Base-by-base conservation (phyloP, 1,140 invertebrate genomes). In the Penaeus japonicus region DNA sequence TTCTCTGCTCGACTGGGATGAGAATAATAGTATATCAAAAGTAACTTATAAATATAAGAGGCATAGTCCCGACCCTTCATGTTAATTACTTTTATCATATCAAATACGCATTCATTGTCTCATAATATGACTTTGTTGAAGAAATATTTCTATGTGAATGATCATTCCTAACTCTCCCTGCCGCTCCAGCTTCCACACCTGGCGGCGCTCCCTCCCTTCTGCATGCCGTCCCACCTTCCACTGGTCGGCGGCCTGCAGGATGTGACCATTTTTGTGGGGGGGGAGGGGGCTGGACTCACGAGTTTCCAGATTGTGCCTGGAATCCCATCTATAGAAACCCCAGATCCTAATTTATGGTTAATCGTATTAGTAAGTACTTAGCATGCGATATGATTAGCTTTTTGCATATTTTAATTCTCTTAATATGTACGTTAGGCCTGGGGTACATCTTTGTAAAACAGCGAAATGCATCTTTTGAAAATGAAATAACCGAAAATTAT, bases 221-320 rank as follows among this genome's bases (percentile, higher is more conserved):
- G 22, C 59, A 24, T n/a, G 47, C 80, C 79, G 70, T 75, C 57
- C 80, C 59, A 84, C 87, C 87, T 88, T 57, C 80, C 53, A 88
- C 87, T 88, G 87, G 59, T 75, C 80, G 35, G 22, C 65, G 78
- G 73, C 87, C 87, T 88, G 59, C 87, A 88, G 80, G 70, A 83
- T 88, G 54, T 88, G 73, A 88, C 87, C 81, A 84, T 88, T 88
- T 88, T 88, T 84, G 70, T 78, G 54, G 70, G 87, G 80, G 81
- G 39, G 39, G 39, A 70, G 65, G 55, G 81, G 54, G 54, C 24
- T n/a, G 53, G 53, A 75, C 27, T 32, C 17, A 18, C n/a, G 24
- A 78, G 87, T 88, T 88, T 88, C 87, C 87, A 88, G 80, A 88
- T 77, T 55, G 87, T 88, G 65, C 70, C 87, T 88, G 87, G 87